Conservation (phyloP, 2,113 vertebrate species). For the Chlorodrepanis virens region DNA sequence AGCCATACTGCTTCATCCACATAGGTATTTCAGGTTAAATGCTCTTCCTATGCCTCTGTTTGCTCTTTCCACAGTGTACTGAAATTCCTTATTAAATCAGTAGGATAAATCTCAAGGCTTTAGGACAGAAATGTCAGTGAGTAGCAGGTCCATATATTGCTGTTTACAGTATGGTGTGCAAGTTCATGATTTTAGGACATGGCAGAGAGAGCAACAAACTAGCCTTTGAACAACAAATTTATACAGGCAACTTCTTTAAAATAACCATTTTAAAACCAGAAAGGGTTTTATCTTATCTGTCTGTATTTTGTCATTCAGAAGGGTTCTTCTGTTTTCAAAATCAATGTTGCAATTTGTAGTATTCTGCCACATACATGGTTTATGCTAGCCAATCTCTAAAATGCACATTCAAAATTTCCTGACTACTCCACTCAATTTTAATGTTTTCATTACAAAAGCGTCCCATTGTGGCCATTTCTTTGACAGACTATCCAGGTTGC, state of each 20-base stretch:
- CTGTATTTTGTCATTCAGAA: not conserved
- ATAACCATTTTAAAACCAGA: not conserved
- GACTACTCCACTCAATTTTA: not conserved
- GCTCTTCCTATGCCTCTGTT: not conserved
- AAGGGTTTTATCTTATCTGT: not conserved
- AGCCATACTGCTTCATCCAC: not conserved
- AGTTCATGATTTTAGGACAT: not conserved
- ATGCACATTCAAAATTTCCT: not conserved
- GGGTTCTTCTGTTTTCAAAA: not conserved
- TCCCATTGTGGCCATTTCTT: not conserved
- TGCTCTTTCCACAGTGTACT: not conserved
- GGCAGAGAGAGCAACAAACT: not conserved
- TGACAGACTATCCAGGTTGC: not conserved
- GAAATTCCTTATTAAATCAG: not conserved
- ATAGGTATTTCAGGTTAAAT: not conserved
- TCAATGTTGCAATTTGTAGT: not conserved
- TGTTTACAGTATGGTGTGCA: not conserved
- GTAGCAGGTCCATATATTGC: not conserved
- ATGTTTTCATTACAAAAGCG: not conserved
- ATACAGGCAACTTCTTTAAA: not conserved
- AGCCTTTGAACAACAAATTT: not conserved
- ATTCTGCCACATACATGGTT: not conserved
- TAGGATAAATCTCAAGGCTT: not conserved
- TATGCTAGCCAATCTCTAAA: not conserved
- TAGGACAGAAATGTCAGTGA: not conserved